phyloP scores from a whole-genome alignment of 2,888 invertebrate species.

The Steinernema carpocapsae region DNA sequence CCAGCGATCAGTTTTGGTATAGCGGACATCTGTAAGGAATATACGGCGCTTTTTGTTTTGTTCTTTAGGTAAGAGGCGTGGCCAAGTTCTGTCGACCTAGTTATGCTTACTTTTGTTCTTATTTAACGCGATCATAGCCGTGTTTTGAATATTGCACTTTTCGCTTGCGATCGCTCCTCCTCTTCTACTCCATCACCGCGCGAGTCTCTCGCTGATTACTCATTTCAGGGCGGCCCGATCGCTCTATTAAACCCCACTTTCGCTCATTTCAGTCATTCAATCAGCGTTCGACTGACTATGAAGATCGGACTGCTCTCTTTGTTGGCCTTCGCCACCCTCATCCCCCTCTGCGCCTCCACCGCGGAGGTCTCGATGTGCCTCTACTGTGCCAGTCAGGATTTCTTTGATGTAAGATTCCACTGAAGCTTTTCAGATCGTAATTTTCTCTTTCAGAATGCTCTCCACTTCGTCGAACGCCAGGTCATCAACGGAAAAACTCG shows the following conservation, averaged over 20 bases:
- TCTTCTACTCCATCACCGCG: too few relatives aligned
- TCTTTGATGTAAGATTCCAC: not conserved
- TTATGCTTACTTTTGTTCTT: too few relatives aligned
- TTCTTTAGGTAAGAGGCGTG: too few relatives aligned
- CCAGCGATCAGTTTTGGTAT: not conserved
- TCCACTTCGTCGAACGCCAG: not conserved
- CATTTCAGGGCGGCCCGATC: not conserved
- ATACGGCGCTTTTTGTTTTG: not conserved
- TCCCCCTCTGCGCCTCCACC: not conserved
- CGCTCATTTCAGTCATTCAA: too few relatives aligned
- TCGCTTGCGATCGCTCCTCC: too few relatives aligned
- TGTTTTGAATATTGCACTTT: too few relatives aligned
- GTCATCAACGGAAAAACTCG: not conserved
- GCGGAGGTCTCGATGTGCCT: not conserved
- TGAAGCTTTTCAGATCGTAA: too few relatives aligned
- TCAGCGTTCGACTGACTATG: not conserved
- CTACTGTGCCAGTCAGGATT: conserved; percentile 15
- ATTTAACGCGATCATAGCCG: too few relatives aligned
- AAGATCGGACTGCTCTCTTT: not conserved
- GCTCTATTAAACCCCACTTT: too few relatives aligned
- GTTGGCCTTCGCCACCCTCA: not conserved
- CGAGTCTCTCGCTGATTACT: not conserved
- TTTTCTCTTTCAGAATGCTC: conserved; percentile 9
- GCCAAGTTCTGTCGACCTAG: too few relatives aligned
- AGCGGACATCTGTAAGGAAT: not conserved